Conservation (phyloP, 2,113 vertebrate species). For the Apeltes quadracus region DNA sequence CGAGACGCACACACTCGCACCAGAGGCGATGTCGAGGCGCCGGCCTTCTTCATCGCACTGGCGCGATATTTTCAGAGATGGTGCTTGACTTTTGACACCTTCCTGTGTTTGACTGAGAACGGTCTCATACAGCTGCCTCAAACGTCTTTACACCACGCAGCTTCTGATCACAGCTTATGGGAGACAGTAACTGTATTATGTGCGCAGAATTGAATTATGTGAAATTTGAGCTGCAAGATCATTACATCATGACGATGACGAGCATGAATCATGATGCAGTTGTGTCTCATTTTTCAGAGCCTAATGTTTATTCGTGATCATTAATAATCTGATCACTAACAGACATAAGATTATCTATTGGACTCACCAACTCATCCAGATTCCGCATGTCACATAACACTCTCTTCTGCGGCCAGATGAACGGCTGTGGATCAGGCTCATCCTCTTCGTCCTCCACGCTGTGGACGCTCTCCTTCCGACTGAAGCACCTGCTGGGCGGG, state of each 20-base stretch:
- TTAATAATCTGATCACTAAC: neutral
- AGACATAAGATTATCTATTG: neutral
- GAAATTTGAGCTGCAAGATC: neutral
- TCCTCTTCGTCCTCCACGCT: constrained; percentile 68
- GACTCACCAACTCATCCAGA: constrained; percentile 95
- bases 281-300: neutral
- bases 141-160: constrained; percentile 7
- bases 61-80: constrained; percentile 45
- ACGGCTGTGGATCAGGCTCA: constrained; percentile 69
- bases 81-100: constrained; percentile 43
- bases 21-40: neutral
- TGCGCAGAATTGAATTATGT: neutral
- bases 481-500: constrained; percentile 67
- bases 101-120: constrained; percentile 19
- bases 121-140: neutral
- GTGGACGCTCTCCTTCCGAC: constrained; percentile 65
- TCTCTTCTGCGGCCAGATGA: constrained; percentile 83
- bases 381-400: constrained; percentile 90
- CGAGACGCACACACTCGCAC: neutral
- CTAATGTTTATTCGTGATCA: neutral
- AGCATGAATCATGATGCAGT: constrained; percentile 11
- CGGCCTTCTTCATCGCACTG: constrained; percentile 26
- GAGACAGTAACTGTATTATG: too few relatives aligned
- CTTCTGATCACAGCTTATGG: neutral
- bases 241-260: neutral